phyloP scores from a whole-genome alignment of 1,140 invertebrate genomes.

The Panagrolaimus sp. region DNA sequence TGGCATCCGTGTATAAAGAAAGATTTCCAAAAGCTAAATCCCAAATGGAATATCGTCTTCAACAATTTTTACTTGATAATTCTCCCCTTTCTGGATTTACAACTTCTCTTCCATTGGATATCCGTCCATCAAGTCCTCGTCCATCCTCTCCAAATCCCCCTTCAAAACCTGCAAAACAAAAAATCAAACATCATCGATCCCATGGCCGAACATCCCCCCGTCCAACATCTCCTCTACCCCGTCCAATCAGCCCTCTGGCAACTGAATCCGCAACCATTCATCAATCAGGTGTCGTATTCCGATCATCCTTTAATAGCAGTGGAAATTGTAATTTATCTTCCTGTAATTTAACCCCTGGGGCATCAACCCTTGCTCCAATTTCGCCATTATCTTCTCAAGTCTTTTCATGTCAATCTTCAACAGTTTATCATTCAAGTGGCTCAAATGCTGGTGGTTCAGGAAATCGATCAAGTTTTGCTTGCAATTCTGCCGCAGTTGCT shows the following conservation, averaged over 20 bases:
- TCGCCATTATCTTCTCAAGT: neutral
- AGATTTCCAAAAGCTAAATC: conserved; percentile 64
- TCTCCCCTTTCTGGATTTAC: conserved; percentile 49
- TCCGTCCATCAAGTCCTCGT: conserved; percentile 22
- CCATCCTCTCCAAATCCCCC: neutral
- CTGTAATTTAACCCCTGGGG: neutral
- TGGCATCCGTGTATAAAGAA: conserved; percentile 62
- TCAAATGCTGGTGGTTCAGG: neutral
- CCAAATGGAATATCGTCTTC: conserved; percentile 64
- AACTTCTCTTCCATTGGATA: conserved; percentile 28
- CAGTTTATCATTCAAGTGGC: neutral
- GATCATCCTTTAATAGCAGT: conserved; percentile 20
- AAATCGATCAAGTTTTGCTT: conserved; percentile 2
- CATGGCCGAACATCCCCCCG: conserved; percentile 28
- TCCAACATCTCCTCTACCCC: conserved; percentile 27
- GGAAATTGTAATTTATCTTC: conserved; percentile 16
- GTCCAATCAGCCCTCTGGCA: conserved; percentile 41
- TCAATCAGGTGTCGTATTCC: conserved; percentile 38
- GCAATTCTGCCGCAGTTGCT: conserved; percentile 30
- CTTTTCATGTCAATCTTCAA: neutral
- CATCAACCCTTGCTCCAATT: conserved; percentile 13
- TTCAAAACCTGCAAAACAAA: conserved; percentile 20
- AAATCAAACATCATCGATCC: neutral
- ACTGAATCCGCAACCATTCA: conserved; percentile 45
- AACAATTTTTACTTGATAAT: conserved; percentile 60